Evolutionary conservation across 2,888 invertebrate species (phyloP), one percentile per base, ranked within the genome.

Genomic region (Ectemnius lituratus): DNA sequence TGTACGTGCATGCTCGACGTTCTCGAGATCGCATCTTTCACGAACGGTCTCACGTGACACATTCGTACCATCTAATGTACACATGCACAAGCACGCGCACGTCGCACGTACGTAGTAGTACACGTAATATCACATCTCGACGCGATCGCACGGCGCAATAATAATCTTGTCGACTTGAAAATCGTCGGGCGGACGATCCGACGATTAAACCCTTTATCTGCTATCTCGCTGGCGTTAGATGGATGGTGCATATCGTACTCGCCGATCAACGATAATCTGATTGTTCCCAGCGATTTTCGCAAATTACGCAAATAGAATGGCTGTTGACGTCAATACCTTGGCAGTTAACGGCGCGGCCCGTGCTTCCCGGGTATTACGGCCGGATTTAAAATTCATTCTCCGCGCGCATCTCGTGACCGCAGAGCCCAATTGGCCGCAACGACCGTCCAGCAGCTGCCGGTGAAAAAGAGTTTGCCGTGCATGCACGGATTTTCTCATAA

Each of bases 11-110:
- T 73, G 83, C 73, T 58, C 72, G 72, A 69, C 75, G 67, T 70
- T 69, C 70, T 79, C 73, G 72, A 73, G 81, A 82, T 82, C 76
- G 83, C 83, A 82, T 82, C 80, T 82, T 74, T 76, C 75, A 60
- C 79, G 82, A 77, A 77, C 67, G 67, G 60, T 66, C 81, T 82
- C 81, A 73, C 82, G 82, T 82, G 80, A 82, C 78, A 68, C 62
- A 6, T 6, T 11, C 37, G 37, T 16, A 73, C 70, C 56, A 57
- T 72, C 73, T 80, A 82, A 81, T 77, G 71, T 79, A 75, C 73
- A 71, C 37, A 37, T 11, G 37, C 11, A 4, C 5, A 11, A 2
- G 11, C 37, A 11, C 37, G 37, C 37, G 37, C 37, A 37, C 37
- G 8, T 37, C 4, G 6, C 37, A 1, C 8, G 37, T 37, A 11